Base-by-base conservation (phyloP, 2,888 invertebrate species). In the Sphaerophoria taeniata region DNA sequence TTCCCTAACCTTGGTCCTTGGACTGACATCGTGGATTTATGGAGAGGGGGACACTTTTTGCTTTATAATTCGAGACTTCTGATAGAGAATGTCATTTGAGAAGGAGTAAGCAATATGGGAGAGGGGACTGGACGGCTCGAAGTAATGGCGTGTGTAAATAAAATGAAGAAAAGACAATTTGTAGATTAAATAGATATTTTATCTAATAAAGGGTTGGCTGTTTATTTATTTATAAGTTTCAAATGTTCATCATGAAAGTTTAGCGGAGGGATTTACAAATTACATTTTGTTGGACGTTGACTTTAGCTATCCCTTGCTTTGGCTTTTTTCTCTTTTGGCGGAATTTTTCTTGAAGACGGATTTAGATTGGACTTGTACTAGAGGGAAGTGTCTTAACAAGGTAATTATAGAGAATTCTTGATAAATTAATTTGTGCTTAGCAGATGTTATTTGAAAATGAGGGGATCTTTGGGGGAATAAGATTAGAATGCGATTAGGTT, bases 151-250 rank as follows among this genome's bases (percentile, higher is more conserved):
- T 60, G 43, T 53, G 45, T 53, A 74, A 74, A 74, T 80, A 74
- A 80, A 80, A 69, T 65, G 49, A 7, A 69, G 55, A 80, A 69
- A 74, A 55, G 69, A 74, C 74, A 80, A 45, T 72, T 67, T 73
- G 69, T 63, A 80, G 53, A 74, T 63, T 69, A 49, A 47, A 36
- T 47, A 70, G 69, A 80, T 69, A 74, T 49, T 80, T 74, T 74
- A 80, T 80, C 74, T 69, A 74, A 80, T 70, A 65, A 71, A 75
- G 76, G 81, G 81, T 71, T 81, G 58, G 24, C 49, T 81, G 61
- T 75, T 81, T 81, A 81, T 81, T 81, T 81, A 81, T 81, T 75
- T 53, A 76, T 47, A 74, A 47, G 51, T 65, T 47, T 49, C 34
- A 16, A 39, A 34, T 75, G 69, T 70, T 74, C 56, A 71, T 53